These are phyloP conservation scores for Metaphire vulgaris DNA, from an alignment of 1,140 invertebrate species.

Conservation along the genomic window DNA sequence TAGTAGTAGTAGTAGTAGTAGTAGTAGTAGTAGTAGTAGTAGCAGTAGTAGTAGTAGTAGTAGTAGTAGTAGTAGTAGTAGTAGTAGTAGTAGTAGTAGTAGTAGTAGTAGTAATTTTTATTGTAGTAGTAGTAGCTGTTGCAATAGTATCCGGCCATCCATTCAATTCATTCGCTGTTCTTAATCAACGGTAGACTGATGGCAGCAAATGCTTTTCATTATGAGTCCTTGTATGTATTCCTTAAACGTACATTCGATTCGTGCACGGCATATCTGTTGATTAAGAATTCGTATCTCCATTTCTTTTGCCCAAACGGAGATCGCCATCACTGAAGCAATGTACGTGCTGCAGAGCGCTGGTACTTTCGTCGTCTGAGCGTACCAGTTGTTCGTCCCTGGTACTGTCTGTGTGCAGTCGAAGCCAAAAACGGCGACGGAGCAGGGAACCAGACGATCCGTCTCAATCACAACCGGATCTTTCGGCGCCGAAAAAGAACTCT, in stretches of 20 bases:
- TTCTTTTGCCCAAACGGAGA: too few species aligned
- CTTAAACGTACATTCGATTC: neutral
- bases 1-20: constrained; percentile 9
- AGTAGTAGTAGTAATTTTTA: constrained; percentile 4
- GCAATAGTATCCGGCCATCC: neutral
- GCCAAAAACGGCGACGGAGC: too few species aligned
- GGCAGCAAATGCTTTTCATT: neutral
- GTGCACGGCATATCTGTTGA: too few species aligned
- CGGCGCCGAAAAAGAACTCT: too few species aligned
- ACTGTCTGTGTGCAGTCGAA: too few species aligned
- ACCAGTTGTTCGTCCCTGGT: too few species aligned
- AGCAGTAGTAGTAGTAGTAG: constrained; percentile 5
- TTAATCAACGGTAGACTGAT: neutral
- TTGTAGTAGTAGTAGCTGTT: constrained; percentile 1
- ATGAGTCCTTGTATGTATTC: neutral
- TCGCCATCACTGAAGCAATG: too few species aligned
- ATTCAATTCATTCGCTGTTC: neutral
- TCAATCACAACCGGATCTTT: neutral
- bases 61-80: constrained; percentile 5
- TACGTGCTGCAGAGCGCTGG: too few species aligned
- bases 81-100: constrained; percentile 8
- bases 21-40: constrained; percentile 7
- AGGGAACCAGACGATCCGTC: neutral
- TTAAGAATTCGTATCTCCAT: neutral
- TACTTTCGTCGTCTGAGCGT: too few species aligned